Percentiles rank a stretch among this genome's conserved stretches.
Conservation (phyloP, 2,797 vertebrate genomes). For the Cryptoprocta ferox region DNA sequence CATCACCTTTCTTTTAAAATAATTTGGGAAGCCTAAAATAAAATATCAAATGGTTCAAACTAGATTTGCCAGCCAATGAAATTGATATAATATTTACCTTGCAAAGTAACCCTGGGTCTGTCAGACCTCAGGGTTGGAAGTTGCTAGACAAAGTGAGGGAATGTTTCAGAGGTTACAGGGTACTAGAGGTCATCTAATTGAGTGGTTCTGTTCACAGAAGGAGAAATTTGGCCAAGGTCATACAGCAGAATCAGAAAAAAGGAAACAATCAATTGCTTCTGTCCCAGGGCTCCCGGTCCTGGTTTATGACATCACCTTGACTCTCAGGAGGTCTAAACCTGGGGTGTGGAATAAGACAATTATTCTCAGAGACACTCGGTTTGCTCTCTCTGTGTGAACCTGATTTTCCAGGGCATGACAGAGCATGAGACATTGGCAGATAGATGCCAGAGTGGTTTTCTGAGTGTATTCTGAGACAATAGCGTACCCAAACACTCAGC, state of each 20-base stretch:
- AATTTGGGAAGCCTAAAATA: background rate
- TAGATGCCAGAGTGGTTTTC: background rate
- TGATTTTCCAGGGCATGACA: background rate
- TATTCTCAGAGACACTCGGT: background rate
- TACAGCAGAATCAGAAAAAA: background rate
- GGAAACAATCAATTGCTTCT: background rate
- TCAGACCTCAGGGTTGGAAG: background rate
- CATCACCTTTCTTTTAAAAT: background rate
- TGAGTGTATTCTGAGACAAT: background rate
- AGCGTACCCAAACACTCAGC: background rate
- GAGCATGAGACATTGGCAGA: background rate
- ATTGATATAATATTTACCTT: background rate
- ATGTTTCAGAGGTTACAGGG: background rate
- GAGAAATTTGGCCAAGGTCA: background rate
- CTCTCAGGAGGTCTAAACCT: background rate
- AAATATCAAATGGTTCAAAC: background rate
- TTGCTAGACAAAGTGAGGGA: background rate
- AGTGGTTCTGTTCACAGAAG: constrained; percentile 7
- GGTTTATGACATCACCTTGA: background rate
- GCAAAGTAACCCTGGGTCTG: background rate
- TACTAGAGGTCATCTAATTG: background rate
- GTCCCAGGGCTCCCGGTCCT: background rate
- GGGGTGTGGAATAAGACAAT: background rate
- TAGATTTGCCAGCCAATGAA: background rate
- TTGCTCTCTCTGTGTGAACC: background rate